phyloP scores from a whole-genome alignment of 2,888 invertebrate species.

The Cyclophora punctaria region DNA sequence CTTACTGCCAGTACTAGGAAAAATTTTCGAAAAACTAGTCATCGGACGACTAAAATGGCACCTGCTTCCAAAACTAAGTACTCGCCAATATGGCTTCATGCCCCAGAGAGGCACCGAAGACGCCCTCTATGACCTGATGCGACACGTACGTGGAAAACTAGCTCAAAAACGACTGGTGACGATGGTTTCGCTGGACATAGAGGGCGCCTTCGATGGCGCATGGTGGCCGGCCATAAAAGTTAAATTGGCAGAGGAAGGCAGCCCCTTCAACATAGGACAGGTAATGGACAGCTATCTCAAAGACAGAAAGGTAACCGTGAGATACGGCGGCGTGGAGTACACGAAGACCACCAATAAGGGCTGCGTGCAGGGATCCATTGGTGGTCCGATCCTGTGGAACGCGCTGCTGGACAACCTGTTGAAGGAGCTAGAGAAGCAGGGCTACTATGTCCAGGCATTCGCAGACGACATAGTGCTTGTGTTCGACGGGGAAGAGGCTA shows the following conservation, averaged over 20 bases:
- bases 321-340: not conserved
- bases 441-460: constrained; percentile 1
- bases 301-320: not conserved
- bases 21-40: constrained; percentile 4
- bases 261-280: not conserved
- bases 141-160: not conserved
- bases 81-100: not conserved
- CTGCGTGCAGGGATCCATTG: constrained; percentile 3
- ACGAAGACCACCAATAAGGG: not conserved
- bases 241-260: not conserved
- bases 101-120: not conserved
- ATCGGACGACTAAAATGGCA: constrained; percentile 1
- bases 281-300: not conserved
- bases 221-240: constrained; percentile 5
- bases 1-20: constrained; percentile 5
- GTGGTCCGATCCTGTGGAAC: constrained; percentile 9
- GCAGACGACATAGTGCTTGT: constrained; percentile 3
- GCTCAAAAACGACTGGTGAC: no score
- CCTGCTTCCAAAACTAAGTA: not conserved
- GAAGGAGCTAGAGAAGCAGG: not conserved
- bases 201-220: constrained; percentile 6
- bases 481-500: not conserved
- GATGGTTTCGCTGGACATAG: constrained; percentile 3
- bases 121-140: not conserved
- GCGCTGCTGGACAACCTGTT: constrained; percentile 5